Percentiles rank a stretch among this genome's conserved stretches.
phyloP scores from a whole-genome alignment of 2,113 vertebrate genomes.

The Mugil cephalus region DNA sequence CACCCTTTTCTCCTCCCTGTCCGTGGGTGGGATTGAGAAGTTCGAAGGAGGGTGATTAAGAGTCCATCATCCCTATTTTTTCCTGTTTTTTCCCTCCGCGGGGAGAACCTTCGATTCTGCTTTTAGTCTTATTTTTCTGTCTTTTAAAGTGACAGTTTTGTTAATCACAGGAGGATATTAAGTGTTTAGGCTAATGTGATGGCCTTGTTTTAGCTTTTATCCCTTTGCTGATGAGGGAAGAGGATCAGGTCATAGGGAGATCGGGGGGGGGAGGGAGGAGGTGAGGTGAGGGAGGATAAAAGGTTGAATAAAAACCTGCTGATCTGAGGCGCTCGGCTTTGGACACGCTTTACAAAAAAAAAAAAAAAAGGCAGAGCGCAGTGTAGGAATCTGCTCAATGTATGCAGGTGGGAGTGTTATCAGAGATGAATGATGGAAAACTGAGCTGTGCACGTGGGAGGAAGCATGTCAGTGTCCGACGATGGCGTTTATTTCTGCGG shows the following conservation, averaged over 20 bases:
- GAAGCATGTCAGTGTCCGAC: not conserved
- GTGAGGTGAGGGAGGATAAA: too few species aligned
- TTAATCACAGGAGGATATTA: constrained; percentile 6
- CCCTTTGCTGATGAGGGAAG: constrained; percentile 12
- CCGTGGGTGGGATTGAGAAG: constrained; percentile 35
- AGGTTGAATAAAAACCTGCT: constrained; percentile 20
- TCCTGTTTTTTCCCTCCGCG: not conserved
- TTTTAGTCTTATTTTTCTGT: constrained; percentile 10
- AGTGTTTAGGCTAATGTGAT: not conserved
- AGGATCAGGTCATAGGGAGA: not conserved
- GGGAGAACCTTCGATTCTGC: constrained; percentile 4
- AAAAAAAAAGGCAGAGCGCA: constrained; percentile 11
- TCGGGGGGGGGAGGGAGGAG: not conserved
- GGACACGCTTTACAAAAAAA: constrained; percentile 29
- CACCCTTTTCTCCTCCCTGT: constrained; percentile 21
- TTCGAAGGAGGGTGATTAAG: constrained; percentile 25
- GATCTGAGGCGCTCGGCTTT: too few species aligned
- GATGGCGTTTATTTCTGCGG: too few species aligned
- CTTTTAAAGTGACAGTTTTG: not conserved
- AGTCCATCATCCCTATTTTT: constrained; percentile 19
- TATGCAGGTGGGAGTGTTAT: constrained; percentile 21
- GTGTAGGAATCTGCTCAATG: constrained; percentile 13
- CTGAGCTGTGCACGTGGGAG: constrained; percentile 14
- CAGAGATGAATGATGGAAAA: constrained; percentile 1
- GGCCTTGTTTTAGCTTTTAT: constrained; percentile 17